These are phyloP conservation scores for Manacus vitellinus DNA, from an alignment of 2,113 vertebrate genomes.

Conservation along the genomic window DNA sequence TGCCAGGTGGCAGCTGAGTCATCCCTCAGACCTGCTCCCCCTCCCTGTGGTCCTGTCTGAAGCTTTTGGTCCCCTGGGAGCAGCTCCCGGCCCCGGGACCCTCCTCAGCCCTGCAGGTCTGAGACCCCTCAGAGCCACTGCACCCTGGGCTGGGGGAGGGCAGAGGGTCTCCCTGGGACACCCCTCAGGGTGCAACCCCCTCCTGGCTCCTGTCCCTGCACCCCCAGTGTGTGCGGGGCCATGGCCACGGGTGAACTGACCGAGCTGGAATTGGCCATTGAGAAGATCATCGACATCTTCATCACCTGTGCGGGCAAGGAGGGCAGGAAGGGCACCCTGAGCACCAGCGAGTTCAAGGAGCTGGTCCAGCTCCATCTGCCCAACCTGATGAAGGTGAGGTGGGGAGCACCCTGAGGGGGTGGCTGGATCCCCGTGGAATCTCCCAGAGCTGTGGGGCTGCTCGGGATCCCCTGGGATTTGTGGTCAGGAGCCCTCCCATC, in stretches of 20 bases:
- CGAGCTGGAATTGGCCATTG: conserved; percentile 71
- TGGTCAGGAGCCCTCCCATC: fast-evolving
- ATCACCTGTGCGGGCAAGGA: conserved; percentile 35
- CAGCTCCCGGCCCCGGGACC: background rate
- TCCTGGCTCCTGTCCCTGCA: background rate
- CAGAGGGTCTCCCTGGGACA: fast-evolving
- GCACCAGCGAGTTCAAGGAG: conserved; percentile 51
- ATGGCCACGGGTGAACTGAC: conserved; percentile 68
- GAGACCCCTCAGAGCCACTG: background rate
- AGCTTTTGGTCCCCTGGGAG: fast-evolving
- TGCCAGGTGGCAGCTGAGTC: background rate
- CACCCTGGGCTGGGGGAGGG: background rate
- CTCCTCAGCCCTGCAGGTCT: background rate
- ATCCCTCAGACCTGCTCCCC: fast-evolving
- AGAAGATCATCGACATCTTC: conserved; percentile 66
- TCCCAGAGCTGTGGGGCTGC: background rate
- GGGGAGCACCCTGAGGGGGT: fast-evolving
- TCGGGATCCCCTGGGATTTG: fast-evolving
- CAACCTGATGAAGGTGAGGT: conserved; percentile 72
- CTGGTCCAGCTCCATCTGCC: conserved; percentile 70
- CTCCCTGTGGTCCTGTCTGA: background rate
- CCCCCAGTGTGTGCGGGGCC: background rate
- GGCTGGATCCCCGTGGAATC: fast-evolving
- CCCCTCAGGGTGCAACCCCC: fast-evolving
- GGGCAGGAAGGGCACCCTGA: conserved; percentile 68